These are phyloP conservation scores for Chrysaora quinquecirrha DNA, from an alignment of 30 jellyfish, hydroid and myxozoan genomes.

Conservation along the genomic window DNA sequence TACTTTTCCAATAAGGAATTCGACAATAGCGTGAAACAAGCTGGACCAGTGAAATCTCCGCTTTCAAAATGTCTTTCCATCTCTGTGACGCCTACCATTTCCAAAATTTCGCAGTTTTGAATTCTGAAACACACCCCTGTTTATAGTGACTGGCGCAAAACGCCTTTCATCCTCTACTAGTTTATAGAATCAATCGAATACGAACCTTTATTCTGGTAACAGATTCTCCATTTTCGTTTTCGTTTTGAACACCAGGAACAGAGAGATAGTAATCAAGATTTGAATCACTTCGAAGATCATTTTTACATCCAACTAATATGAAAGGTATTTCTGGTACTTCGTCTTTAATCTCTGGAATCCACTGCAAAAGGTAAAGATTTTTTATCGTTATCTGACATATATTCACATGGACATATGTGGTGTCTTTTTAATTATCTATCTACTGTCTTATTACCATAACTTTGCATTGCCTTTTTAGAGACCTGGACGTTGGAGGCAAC, in stretches of 20 bases:
- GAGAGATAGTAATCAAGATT: slow-evolving; percentile 48
- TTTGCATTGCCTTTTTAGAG: neutral
- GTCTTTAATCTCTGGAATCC: slow-evolving; percentile 83
- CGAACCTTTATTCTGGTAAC: slow-evolving; percentile 47
- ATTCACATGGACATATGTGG: neutral
- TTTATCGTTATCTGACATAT: neutral
- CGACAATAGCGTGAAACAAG: no score
- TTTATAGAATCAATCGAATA: neutral
- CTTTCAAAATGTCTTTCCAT: no score
- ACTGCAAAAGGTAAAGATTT: slow-evolving; percentile 29
- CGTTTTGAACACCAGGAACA: slow-evolving; percentile 61
- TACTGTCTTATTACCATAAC: neutral
- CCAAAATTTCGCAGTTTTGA: no score
- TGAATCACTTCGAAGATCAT: slow-evolving; percentile 76
- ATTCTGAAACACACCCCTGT: no score
- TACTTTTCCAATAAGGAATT: no score
- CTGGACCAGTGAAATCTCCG: no score
- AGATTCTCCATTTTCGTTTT: slow-evolving; percentile 24
- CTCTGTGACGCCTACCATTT: no score
- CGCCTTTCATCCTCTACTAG: no score
- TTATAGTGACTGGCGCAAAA: no score
- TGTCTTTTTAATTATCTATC: neutral
- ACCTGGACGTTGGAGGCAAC: neutral
- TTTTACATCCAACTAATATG: slow-evolving; percentile 87
- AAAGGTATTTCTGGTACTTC: slow-evolving; percentile 83